These are phyloP conservation scores for Spatulosminthurus flaviceps DNA, from an alignment of 2,888 invertebrate genomes.

Conservation along the genomic window DNA sequence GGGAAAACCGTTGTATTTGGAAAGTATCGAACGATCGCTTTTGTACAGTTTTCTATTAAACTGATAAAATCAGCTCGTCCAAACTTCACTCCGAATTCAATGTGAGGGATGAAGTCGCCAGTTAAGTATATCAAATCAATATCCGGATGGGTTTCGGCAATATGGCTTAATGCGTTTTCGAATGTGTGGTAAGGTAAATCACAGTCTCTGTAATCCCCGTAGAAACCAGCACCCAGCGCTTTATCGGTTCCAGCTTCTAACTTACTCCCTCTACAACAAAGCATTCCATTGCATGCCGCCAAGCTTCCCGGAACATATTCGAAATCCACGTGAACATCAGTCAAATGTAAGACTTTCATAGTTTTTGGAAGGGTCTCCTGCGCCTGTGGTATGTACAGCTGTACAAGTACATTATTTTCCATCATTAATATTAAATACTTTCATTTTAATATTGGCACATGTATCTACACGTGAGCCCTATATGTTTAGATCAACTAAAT, in stretches of 20 bases:
- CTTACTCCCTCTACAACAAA: background rate
- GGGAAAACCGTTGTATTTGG: conserved; percentile 72
- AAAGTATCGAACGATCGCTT: conserved; percentile 71
- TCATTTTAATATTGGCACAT: no score
- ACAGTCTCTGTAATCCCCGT: conserved; percentile 92
- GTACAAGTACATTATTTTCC: no score
- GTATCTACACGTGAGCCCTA: no score
- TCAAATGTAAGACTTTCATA: background rate
- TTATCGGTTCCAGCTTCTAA: conserved; percentile 79
- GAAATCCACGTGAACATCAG: background rate
- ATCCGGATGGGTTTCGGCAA: conserved; percentile 73
- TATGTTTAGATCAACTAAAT: no score
- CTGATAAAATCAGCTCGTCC: conserved; percentile 70
- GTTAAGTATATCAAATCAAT: conserved; percentile 76
- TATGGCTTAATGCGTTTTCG: conserved; percentile 89
- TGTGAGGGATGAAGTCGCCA: conserved; percentile 87
- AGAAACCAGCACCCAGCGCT: conserved; percentile 86
- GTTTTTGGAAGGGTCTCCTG: background rate
- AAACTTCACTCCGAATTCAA: conserved; percentile 83
- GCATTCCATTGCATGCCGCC: background rate
- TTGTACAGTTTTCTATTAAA: conserved; percentile 69
- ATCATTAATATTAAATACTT: no score
- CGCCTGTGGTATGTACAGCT: no score
- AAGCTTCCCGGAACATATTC: background rate
- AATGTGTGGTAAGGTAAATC: conserved; percentile 92